Evolutionary conservation across 2,888 invertebrate genomes (phyloP).

Genomic region (Coenonympha arcania): DNA sequence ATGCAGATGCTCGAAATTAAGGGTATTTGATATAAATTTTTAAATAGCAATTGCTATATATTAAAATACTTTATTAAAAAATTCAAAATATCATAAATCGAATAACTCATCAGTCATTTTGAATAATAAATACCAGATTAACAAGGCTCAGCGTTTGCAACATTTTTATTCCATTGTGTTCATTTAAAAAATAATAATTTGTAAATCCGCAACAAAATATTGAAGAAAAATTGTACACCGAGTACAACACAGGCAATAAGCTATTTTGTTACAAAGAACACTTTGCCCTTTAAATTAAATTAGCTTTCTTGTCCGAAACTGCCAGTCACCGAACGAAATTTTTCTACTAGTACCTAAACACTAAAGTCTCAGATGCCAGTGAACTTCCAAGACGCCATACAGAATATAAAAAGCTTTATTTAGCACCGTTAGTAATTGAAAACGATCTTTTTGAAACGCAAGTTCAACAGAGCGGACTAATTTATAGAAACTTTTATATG

Average conservation of each 20-base stretch:
- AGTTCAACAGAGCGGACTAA: neutral
- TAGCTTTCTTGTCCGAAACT: neutral
- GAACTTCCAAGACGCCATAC: constrained; percentile 7
- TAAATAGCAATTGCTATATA: too few relatives aligned
- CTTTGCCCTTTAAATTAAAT: constrained; percentile 6
- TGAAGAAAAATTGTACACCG: neutral
- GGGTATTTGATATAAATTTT: too few relatives aligned
- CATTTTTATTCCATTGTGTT: too few relatives aligned
- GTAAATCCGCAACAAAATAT: too few relatives aligned
- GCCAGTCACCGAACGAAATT: constrained; percentile 1
- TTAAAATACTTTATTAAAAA: too few relatives aligned
- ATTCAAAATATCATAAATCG: too few relatives aligned
- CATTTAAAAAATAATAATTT: too few relatives aligned
- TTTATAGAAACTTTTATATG: constrained; percentile 4
- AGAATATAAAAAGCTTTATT: constrained; percentile 15
- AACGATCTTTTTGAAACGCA: neutral
- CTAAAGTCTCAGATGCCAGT: constrained; percentile 3
- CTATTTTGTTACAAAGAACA: neutral
- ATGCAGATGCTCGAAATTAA: too few relatives aligned
- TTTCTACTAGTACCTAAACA: neutral
- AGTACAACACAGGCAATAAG: neutral
- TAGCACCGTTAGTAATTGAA: constrained; percentile 9
- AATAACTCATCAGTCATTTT: too few relatives aligned
- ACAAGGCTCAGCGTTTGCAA: too few relatives aligned
- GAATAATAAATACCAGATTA: too few relatives aligned